Evolutionary conservation across 64 coral and sea anemone genomes (phyloP).

Genomic region (Orbicella faveolata): DNA sequence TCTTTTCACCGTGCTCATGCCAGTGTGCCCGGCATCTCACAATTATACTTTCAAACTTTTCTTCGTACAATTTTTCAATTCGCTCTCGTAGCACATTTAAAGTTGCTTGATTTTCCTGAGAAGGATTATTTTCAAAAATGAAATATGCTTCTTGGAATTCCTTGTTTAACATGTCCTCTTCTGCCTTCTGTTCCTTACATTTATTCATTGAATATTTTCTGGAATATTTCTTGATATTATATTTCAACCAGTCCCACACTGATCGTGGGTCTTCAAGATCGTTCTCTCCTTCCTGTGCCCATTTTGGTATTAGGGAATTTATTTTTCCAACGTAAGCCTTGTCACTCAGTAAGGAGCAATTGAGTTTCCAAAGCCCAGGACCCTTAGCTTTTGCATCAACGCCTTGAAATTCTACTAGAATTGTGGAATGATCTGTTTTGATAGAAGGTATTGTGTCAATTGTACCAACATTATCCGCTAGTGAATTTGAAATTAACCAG

Average conservation of each 20-base stretch:
- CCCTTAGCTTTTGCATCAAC: constrained; percentile 22
- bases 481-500: constrained; percentile 5
- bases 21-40: constrained; percentile 5
- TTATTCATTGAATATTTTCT: constrained; percentile 31
- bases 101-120: constrained; percentile 2
- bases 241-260: constrained; percentile 52
- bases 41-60: constrained; percentile 17
- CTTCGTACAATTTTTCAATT: constrained; percentile 4
- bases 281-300: not conserved
- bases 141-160: not conserved
- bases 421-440: constrained; percentile 10
- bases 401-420: not conserved
- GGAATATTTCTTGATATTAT: constrained; percentile 38
- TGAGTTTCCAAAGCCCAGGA: constrained; percentile 54
- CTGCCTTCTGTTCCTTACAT: not conserved
- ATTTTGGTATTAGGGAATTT: not conserved
- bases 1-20: constrained; percentile 32
- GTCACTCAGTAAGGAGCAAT: constrained; percentile 36
- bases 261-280: not conserved
- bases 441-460: not conserved
- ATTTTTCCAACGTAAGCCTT: constrained; percentile 43
- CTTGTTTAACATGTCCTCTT: not conserved
- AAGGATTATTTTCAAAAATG: not conserved
- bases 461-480: not conserved
- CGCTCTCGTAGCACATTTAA: not conserved